phyloP scores from a whole-genome alignment of 2,797 vertebrate species.

The Macropodus opercularis region DNA sequence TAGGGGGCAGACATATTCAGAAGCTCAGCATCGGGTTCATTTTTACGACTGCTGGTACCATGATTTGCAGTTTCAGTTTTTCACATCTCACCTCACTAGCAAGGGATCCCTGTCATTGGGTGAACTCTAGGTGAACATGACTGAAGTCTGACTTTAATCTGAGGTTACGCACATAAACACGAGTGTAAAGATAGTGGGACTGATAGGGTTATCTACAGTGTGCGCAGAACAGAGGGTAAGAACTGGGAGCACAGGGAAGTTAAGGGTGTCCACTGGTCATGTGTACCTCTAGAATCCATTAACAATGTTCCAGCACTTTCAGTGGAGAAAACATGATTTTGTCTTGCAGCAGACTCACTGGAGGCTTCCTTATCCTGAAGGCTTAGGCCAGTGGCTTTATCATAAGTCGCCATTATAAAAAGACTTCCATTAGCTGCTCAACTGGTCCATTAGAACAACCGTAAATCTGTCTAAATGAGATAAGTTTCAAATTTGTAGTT shows the following conservation, averaged over 20 bases:
- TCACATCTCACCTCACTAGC: neutral
- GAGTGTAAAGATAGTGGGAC: constrained; percentile 8
- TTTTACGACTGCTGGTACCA: too few relatives aligned
- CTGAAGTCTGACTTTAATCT: neutral
- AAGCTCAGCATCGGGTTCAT: too few relatives aligned
- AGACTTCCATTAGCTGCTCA: too few relatives aligned
- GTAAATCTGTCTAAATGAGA: too few relatives aligned
- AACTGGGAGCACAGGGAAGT: neutral
- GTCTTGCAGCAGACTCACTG: constrained; percentile 8
- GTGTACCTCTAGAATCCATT: neutral
- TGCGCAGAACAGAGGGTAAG: constrained; percentile 3
- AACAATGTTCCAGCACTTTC: neutral
- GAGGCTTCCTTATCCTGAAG: constrained; percentile 10
- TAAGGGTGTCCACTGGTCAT: neutral
- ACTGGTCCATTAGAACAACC: too few relatives aligned
- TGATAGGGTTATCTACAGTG: constrained; percentile 15
- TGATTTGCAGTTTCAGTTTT: too few relatives aligned
- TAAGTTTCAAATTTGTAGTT: too few relatives aligned
- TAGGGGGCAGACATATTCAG: neutral
- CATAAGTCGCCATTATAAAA: too few relatives aligned
- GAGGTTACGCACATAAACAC: neutral
- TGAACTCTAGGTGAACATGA: constrained; percentile 20
- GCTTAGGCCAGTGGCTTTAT: too few relatives aligned
- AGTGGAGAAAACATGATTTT: constrained; percentile 1
- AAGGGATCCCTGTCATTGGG: neutral